Percentiles rank a stretch among this genome's conserved stretches.
Evolutionary conservation across 2,797 vertebrate genomes (phyloP).

Genomic region (Anguilla anguilla): DNA sequence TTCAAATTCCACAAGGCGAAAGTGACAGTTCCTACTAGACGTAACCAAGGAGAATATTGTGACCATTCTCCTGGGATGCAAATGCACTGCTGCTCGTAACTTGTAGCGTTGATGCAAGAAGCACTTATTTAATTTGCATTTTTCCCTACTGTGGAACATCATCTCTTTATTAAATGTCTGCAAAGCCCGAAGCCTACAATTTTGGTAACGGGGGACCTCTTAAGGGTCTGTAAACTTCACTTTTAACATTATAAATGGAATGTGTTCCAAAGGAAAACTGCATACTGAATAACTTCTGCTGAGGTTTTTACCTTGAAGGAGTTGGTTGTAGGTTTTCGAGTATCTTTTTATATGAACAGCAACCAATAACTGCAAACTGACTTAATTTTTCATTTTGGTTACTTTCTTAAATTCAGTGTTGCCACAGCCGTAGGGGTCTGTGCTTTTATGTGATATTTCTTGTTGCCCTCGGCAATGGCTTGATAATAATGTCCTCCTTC

Average conservation of each 20-base stretch:
- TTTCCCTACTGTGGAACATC: not conserved
- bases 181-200: not conserved
- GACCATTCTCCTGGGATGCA: not conserved
- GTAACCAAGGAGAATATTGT: not conserved
- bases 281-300: not conserved
- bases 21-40: not conserved
- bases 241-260: conserved; percentile 2
- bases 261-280: not conserved
- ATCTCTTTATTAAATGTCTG: not conserved
- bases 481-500: conserved; percentile 64
- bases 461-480: conserved; percentile 62
- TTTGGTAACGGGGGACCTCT: not conserved
- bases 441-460: conserved; percentile 61
- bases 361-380: conserved; percentile 44
- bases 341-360: conserved; percentile 48
- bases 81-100: not conserved
- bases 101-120: not conserved
- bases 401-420: conserved; percentile 71
- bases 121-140: not conserved
- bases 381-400: conserved; percentile 73
- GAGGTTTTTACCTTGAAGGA: not conserved
- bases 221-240: not conserved
- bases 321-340: conserved; percentile 31
- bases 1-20: not conserved
- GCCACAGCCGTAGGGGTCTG: conserved; percentile 56